These are phyloP conservation scores for Alviniconcha strummeri DNA, from an alignment of 2,888 invertebrate genomes.

Conservation along the genomic window DNA sequence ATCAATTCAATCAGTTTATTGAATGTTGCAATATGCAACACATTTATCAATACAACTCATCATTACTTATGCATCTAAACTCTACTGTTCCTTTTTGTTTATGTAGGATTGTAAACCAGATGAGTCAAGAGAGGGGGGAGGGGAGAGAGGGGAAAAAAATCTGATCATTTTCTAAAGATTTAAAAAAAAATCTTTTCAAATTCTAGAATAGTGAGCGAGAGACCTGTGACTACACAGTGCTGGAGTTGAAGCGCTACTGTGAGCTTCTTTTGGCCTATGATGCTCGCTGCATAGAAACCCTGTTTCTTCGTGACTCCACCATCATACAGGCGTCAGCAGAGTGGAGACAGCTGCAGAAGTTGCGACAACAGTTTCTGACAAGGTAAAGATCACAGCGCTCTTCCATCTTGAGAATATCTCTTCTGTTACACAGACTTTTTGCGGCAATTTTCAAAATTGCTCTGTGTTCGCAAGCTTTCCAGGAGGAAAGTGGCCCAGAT, in stretches of 20 bases:
- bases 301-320: conserved; percentile 55
- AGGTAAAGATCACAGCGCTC: background rate
- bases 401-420: background rate
- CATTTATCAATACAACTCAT: too few relatives aligned
- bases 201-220: conserved; percentile 57
- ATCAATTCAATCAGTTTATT: too few relatives aligned
- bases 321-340: conserved; percentile 46
- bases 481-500: too few relatives aligned
- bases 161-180: too few relatives aligned
- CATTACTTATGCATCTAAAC: too few relatives aligned
- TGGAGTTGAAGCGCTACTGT: conserved; percentile 62
- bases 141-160: too few relatives aligned
- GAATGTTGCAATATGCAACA: too few relatives aligned
- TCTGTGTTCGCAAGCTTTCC: too few relatives aligned
- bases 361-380: conserved; percentile 22
- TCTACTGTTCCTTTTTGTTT: too few relatives aligned
- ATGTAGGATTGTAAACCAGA: too few relatives aligned
- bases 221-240: conserved; percentile 63
- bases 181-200: background rate
- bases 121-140: too few relatives aligned
- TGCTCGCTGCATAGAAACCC: conserved; percentile 65
- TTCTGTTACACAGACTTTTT: background rate
- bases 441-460: too few relatives aligned
- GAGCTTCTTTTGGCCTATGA: conserved; percentile 63
- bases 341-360: conserved; percentile 45